Percentiles rank a stretch among this genome's conserved stretches.
These are phyloP conservation scores for Rutpela maculata DNA, from an alignment of 2,888 invertebrate genomes.

Conservation along the genomic window DNA sequence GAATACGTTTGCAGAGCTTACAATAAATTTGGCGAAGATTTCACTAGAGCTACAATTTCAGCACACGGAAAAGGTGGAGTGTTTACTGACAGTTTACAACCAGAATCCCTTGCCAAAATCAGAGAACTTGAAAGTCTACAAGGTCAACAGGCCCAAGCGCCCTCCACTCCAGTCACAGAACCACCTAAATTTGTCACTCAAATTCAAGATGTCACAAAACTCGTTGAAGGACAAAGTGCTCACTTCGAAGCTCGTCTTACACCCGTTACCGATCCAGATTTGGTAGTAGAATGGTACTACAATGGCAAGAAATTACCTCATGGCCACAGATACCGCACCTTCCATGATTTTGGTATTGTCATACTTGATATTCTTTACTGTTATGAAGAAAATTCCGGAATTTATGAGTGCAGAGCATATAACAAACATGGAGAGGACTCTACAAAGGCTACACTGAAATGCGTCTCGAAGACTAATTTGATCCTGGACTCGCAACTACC, in stretches of 20 bases:
- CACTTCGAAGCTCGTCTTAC: slow-evolving; percentile 94
- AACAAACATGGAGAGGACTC: slow-evolving; percentile 93
- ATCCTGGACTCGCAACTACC: slow-evolving; percentile 95
- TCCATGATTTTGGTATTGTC: slow-evolving; percentile 98
- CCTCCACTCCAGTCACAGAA: slow-evolving; percentile 82
- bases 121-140: slow-evolving; percentile 88
- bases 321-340: slow-evolving; percentile 97
- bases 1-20: slow-evolving; percentile 95
- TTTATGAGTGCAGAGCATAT: slow-evolving; percentile 93
- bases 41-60: slow-evolving; percentile 88
- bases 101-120: slow-evolving; percentile 91
- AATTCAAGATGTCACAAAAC: slow-evolving; percentile 87
- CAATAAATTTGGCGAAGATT: slow-evolving; percentile 94
- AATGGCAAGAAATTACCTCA: slow-evolving; percentile 94
- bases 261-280: slow-evolving; percentile 95
- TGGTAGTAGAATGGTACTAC: slow-evolving; percentile 96
- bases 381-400: slow-evolving; percentile 96
- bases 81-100: slow-evolving; percentile 92
- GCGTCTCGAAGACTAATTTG: slow-evolving; percentile 91
- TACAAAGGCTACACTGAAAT: slow-evolving; percentile 89
- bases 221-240: slow-evolving; percentile 96
- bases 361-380: slow-evolving; percentile 96
- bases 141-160: slow-evolving; percentile 81
- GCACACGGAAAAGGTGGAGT: slow-evolving; percentile 91
- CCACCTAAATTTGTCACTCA: slow-evolving; percentile 94